Evolutionary conservation across 23 tunicate genomes (phyloP), one percentile per base, ranked within the genome.

Genomic region (Oikopleura albicans): DNA sequence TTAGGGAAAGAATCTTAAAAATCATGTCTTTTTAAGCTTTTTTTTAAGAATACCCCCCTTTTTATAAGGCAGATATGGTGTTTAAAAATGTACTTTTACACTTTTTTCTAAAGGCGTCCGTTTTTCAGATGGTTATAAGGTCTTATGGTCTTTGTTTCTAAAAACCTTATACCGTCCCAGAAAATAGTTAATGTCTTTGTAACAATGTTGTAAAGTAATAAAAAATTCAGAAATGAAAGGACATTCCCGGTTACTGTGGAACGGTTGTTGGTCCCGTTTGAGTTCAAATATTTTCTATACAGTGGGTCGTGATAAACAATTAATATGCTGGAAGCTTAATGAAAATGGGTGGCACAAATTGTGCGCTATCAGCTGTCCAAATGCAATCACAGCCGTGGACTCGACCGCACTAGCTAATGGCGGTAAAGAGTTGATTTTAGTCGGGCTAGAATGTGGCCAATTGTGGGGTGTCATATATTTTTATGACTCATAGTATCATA

Each of bases 231-330:
- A 49, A 71, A 86, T 87, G 87, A 87, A 86, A 1, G 86, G 92
- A 38, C 99, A 95, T 66, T 76, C 86, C 38, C 75, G 99, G 57
- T 86, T 95, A 12, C 89, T 95, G 35, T 95, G 99, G 99, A 86
- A 91, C 0, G 87, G 90, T 16, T 91, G 96, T 0, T 95, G 99
- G 99, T 88, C 92, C 2, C 85, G 83, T 75, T 8, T 49, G 12
- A 91, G 90, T 83, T 83, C 75, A 79, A 75, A 59, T 0, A 76
- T 2, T 22, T 95, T 95, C 66, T 86, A 85, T 28, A 95, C 99
- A 1, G 91, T 85, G 16, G 91, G 96, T 0, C 84, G 99, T 2
- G 99, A 95, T 83, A 95, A 90, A 71, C 91, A 88, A 40, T 35
- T 95, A 0, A 87, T 87, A 83, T 40, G 88, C 41, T 95, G 99